Percentiles rank a stretch among this genome's conserved stretches.
Conservation (phyloP, 2,888 invertebrate genomes). For the Andrena minutula region DNA sequence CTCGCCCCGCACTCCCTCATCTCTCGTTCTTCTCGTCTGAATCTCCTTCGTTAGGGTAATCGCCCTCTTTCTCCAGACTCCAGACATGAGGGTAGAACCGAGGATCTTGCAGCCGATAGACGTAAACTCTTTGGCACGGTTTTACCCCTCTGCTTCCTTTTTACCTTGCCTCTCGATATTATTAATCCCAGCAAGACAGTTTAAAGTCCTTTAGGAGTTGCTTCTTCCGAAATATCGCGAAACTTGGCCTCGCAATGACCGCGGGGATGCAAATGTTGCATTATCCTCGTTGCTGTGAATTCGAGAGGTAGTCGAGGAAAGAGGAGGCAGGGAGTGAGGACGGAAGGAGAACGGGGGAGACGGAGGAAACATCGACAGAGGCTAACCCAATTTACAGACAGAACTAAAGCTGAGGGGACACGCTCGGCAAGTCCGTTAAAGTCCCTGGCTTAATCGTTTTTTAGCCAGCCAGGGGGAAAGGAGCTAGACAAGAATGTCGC, state of each 20-base stretch:
- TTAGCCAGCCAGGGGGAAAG: background rate
- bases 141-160: background rate
- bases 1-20: background rate
- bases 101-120: background rate
- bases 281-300: background rate
- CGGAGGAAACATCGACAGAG: slow-evolving; percentile 34
- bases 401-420: slow-evolving; percentile 61
- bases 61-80: background rate
- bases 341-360: slow-evolving; percentile 5
- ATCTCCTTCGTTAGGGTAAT: background rate
- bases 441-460: slow-evolving; percentile 70
- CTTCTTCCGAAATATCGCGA: too few relatives aligned
- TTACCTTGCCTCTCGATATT: too few relatives aligned
- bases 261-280: too few relatives aligned
- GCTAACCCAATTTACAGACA: slow-evolving; percentile 70
- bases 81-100: background rate
- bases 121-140: background rate
- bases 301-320: background rate
- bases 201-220: too few relatives aligned
- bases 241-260: too few relatives aligned
- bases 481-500: background rate
- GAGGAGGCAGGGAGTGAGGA: background rate
- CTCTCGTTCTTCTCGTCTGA: background rate
- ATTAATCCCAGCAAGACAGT: too few relatives aligned
- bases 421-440: slow-evolving; percentile 76